phyloP scores from a whole-genome alignment of 2,888 invertebrate species.

The Tetranychus piercei region DNA sequence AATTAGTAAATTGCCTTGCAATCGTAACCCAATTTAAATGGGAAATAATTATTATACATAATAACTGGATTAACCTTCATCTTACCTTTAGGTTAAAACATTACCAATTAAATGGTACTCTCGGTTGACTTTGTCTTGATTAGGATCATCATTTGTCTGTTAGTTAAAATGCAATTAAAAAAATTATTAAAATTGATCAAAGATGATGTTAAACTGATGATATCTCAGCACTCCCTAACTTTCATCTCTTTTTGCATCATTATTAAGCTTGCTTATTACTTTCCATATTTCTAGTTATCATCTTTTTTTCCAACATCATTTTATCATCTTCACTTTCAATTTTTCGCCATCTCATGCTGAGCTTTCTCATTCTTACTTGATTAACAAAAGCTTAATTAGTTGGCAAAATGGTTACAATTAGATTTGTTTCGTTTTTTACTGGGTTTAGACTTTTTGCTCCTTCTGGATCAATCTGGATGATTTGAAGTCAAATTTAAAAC shows the following conservation, averaged over 20 bases:
- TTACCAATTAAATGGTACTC: no score
- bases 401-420: not conserved
- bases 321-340: not conserved
- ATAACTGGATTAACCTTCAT: no score
- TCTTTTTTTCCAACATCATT: not conserved
- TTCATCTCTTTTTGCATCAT: not conserved
- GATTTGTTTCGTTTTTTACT: not conserved
- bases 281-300: not conserved
- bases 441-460: no score
- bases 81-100: no score
- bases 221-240: not conserved
- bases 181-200: not conserved
- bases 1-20: no score
- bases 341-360: not conserved
- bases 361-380: not conserved
- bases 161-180: not conserved
- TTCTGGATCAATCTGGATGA: not conserved
- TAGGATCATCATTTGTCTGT: no score
- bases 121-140: no score
- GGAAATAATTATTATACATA: no score
- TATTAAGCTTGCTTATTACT: not conserved
- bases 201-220: not conserved
- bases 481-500: no score
- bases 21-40: no score
- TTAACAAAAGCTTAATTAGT: not conserved